Conservation (phyloP, 1,140 invertebrate genomes). For the Campoletis sonorensis region DNA sequence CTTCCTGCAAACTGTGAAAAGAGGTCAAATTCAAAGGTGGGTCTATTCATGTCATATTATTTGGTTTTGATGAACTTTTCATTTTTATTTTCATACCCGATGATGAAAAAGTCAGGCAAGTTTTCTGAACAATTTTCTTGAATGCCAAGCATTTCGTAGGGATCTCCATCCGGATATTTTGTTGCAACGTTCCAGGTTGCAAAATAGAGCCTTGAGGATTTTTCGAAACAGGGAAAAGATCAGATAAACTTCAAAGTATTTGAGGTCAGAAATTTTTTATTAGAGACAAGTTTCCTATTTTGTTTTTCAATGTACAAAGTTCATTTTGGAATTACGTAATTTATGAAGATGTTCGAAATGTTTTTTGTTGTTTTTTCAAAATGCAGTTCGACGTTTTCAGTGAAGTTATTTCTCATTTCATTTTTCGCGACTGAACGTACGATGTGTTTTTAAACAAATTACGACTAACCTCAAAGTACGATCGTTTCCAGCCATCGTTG, state of each 20-base stretch:
- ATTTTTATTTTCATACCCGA: constrained; percentile 79
- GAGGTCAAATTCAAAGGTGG: neutral
- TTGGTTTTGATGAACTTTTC: neutral
- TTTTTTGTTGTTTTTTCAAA: no score
- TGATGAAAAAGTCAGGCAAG: constrained; percentile 88
- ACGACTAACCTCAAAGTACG: constrained; percentile 1
- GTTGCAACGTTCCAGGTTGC: constrained; percentile 92
- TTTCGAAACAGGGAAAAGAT: no score
- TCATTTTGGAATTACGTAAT: no score
- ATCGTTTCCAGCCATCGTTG: neutral
- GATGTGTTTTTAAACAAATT: neutral
- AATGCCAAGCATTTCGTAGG: constrained; percentile 83
- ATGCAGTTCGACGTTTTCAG: no score
- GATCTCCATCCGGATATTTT: constrained; percentile 82
- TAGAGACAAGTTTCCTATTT: neutral
- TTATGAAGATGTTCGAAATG: no score
- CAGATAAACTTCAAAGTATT: neutral
- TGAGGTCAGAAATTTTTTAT: neutral
- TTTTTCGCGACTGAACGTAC: neutral
- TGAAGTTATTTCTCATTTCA: no score
- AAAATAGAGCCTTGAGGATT: constrained; percentile 81
- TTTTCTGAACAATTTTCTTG: constrained; percentile 77
- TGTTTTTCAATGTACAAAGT: no score
- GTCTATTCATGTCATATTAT: no score
- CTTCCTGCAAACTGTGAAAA: constrained; percentile 88